phyloP scores from a whole-genome alignment of 2,797 vertebrate species.

The Tragelaphus oryx region DNA sequence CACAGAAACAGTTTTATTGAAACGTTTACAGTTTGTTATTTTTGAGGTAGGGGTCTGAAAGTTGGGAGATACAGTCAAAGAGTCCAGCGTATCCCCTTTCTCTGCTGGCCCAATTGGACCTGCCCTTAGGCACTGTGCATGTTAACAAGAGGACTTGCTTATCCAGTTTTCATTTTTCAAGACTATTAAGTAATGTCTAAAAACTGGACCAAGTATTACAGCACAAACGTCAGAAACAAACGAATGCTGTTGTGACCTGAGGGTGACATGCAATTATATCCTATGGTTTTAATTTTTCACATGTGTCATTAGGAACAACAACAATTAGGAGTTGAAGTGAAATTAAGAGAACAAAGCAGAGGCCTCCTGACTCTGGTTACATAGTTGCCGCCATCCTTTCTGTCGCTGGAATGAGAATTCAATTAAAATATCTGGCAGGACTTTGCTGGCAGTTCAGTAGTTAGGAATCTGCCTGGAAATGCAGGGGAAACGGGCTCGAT shows the following conservation, averaged over 20 bases:
- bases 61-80: background rate
- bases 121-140: background rate
- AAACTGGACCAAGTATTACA: background rate
- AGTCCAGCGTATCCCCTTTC: background rate
- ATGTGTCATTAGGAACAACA: background rate
- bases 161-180: background rate
- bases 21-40: background rate
- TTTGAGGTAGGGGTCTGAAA: background rate
- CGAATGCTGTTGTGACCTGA: background rate
- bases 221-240: background rate
- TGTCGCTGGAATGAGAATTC: background rate
- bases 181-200: background rate
- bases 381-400: background rate
- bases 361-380: background rate
- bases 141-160: background rate
- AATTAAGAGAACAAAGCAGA: background rate
- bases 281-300: background rate
- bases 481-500: background rate
- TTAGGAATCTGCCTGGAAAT: background rate
- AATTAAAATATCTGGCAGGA: background rate
- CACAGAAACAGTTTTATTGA: background rate
- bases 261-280: background rate
- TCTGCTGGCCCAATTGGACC: fast-evolving
- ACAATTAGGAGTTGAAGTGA: background rate
- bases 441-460: background rate